Evolutionary conservation across 2,113 vertebrate species (phyloP).

Genomic region (Psilopogon haemacephalus): DNA sequence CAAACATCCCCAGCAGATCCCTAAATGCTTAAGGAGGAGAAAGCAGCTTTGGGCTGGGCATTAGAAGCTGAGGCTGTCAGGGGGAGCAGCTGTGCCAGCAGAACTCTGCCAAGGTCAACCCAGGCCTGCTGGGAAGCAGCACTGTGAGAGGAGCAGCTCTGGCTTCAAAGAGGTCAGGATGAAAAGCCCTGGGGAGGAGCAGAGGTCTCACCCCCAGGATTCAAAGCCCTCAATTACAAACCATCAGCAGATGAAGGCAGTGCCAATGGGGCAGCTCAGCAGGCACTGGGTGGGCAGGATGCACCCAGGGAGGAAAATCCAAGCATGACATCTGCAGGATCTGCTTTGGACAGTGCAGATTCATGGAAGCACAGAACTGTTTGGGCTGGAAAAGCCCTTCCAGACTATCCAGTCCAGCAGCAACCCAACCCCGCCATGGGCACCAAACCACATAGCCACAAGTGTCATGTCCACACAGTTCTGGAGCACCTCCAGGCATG

Average conservation of each 20-base stretch:
- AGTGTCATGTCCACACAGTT: not conserved
- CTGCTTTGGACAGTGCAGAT: not conserved
- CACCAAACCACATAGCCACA: not conserved
- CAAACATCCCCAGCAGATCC: not conserved
- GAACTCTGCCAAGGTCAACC: not conserved
- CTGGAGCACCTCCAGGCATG: not conserved
- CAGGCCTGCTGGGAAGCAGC: not conserved
- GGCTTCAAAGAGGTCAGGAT: not conserved
- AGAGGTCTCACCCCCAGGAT: not conserved
- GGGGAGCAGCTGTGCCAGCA: fast-evolving
- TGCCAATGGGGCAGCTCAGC: not conserved
- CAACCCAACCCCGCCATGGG: not conserved
- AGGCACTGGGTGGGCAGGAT: not conserved
- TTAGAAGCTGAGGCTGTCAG: constrained; percentile 21
- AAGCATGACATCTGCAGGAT: not conserved
- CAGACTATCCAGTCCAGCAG: not conserved
- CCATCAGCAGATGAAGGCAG: not conserved
- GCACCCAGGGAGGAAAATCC: not conserved
- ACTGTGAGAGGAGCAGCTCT: not conserved
- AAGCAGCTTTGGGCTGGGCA: not conserved
- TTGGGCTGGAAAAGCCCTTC: not conserved
- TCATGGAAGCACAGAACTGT: not conserved
- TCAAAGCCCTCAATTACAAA: not conserved
- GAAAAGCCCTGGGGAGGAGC: not conserved
- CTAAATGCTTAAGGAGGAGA: not conserved